Evolutionary conservation across 1,140 invertebrate genomes (phyloP).

Genomic region (Lanistes nyassanus): DNA sequence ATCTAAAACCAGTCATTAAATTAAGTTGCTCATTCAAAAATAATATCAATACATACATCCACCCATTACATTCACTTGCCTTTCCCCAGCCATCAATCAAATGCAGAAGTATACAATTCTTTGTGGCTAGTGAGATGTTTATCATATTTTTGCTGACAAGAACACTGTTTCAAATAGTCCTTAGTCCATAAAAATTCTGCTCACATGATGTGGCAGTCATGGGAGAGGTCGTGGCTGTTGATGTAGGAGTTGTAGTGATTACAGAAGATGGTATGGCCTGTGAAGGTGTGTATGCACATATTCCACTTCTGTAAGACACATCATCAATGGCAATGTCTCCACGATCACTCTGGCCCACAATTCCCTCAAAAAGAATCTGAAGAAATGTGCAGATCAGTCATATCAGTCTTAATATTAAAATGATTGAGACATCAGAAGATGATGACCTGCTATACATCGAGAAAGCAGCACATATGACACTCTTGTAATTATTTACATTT

Average conservation of each 20-base stretch:
- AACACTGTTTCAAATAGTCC: too few relatives aligned
- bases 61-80: too few relatives aligned
- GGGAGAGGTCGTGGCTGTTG: slow-evolving; percentile 24
- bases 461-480: not conserved
- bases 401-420: too few relatives aligned
- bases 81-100: too few relatives aligned
- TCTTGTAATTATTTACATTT: not conserved
- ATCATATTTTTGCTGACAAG: too few relatives aligned
- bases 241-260: slow-evolving; percentile 6
- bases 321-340: slow-evolving; percentile 67
- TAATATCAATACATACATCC: too few relatives aligned
- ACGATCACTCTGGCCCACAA: slow-evolving; percentile 37
- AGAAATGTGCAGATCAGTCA: slow-evolving; percentile 1
- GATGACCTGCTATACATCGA: too few relatives aligned
- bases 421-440: too few relatives aligned
- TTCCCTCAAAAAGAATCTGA: slow-evolving; percentile 50
- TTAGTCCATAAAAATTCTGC: not conserved
- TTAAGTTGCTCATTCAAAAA: too few relatives aligned
- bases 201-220: slow-evolving; percentile 19
- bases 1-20: too few relatives aligned
- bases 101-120: too few relatives aligned
- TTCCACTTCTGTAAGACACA: slow-evolving; percentile 33
- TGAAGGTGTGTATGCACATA: slow-evolving; percentile 9
- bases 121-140: too few relatives aligned
- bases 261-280: not conserved